Percentiles rank a stretch among this genome's conserved stretches.
Conservation (phyloP, 2,113 vertebrate species). For the Epinephelus lanceolatus region DNA sequence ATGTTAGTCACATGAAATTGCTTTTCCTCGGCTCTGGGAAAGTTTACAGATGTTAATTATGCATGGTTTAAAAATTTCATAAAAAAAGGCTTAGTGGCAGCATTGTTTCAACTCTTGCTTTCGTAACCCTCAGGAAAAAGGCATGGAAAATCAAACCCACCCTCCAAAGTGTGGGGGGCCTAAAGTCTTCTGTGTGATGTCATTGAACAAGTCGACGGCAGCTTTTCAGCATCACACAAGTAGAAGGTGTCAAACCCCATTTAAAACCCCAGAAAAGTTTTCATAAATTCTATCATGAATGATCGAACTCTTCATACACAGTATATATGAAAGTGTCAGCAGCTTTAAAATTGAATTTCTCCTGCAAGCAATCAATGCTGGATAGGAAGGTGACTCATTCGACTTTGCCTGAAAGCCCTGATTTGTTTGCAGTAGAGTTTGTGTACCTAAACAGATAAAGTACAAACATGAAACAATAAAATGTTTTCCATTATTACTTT, state of each 20-base stretch:
- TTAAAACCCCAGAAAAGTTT: background rate
- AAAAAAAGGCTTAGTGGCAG: background rate
- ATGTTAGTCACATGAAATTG: background rate
- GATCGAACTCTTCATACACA: background rate
- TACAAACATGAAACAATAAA: background rate
- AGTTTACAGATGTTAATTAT: background rate
- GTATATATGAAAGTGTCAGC: background rate
- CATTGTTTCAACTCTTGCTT: background rate
- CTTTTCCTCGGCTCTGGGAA: background rate
- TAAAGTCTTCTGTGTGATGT: background rate
- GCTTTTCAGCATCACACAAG: background rate
- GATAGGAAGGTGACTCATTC: background rate
- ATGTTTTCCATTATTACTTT: background rate
- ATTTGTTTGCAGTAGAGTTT: background rate
- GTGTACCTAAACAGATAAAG: conserved; percentile 13
- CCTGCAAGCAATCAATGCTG: background rate
- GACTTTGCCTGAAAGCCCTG: background rate
- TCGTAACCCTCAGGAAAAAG: background rate
- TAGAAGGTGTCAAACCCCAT: background rate
- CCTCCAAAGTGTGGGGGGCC: background rate
- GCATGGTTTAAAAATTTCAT: background rate
- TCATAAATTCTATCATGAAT: background rate
- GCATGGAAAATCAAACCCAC: background rate
- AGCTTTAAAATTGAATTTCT: background rate
- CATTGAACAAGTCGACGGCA: background rate